These are phyloP conservation scores for Acanthoscelides obtectus DNA, from an alignment of 2,888 invertebrate species.

Conservation along the genomic window DNA sequence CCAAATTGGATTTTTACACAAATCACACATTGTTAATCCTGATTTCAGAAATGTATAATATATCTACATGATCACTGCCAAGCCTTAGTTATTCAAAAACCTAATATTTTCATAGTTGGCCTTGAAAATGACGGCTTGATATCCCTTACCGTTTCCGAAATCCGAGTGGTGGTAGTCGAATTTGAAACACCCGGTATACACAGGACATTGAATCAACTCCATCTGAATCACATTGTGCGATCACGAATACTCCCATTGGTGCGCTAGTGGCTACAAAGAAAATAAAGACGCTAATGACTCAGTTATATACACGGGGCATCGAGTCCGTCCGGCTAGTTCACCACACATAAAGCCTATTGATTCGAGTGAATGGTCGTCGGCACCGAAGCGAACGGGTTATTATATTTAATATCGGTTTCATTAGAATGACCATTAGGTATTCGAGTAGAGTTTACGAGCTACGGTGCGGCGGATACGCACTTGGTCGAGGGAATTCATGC, in stretches of 20 bases:
- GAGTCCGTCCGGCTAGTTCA: neutral
- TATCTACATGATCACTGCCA: too few species aligned
- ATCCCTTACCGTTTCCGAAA: too few species aligned
- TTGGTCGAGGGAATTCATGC: neutral
- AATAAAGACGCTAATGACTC: neutral
- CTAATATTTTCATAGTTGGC: too few species aligned
- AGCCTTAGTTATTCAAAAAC: too few species aligned
- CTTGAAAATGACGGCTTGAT: too few species aligned
- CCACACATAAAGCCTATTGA: neutral
- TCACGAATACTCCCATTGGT: neutral
- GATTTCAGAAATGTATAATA: too few species aligned
- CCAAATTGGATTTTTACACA: too few species aligned
- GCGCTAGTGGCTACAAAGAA: neutral
- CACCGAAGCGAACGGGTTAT: conserved; percentile 6
- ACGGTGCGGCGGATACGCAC: neutral
- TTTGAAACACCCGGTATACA: too few species aligned
- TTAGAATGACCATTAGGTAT: conserved; percentile 25
- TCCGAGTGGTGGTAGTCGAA: too few species aligned
- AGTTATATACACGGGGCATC: neutral
- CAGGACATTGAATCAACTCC: too few species aligned
- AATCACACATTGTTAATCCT: too few species aligned
- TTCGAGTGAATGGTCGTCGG: neutral
- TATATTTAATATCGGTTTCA: conserved; percentile 22
- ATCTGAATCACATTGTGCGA: too few species aligned
- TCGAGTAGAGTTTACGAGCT: conserved; percentile 12